These are phyloP conservation scores for Pogoniulus pusillus DNA, from an alignment of 2,797 vertebrate genomes.

Conservation along the genomic window DNA sequence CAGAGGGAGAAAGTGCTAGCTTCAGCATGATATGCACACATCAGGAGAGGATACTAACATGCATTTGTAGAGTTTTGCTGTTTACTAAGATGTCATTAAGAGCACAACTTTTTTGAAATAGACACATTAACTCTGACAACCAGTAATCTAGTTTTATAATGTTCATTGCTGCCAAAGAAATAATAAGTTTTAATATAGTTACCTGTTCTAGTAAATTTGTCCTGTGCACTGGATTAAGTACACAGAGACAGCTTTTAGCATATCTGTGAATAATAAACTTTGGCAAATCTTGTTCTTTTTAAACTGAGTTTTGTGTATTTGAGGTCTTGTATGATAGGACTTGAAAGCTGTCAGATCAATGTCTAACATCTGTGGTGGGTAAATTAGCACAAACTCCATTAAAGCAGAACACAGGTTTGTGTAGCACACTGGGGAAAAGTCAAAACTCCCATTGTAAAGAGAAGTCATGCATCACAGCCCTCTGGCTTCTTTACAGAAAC, in stretches of 20 bases:
- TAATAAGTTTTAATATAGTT: background rate
- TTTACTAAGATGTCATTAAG: background rate
- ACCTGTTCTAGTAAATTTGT: background rate
- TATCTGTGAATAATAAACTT: background rate
- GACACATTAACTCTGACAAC: background rate
- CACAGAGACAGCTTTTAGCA: background rate
- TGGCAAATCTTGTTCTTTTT: background rate
- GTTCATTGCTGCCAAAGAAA: background rate
- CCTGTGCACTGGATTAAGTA: background rate
- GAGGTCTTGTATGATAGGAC: background rate
- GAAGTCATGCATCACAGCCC: background rate
- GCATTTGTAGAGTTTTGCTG: background rate
- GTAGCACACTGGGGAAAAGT: background rate
- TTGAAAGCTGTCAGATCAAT: background rate
- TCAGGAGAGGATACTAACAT: background rate
- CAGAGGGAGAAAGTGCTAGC: background rate
- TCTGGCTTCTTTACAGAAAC: background rate
- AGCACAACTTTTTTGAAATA: background rate
- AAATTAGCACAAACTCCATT: background rate
- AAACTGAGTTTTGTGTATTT: background rate
- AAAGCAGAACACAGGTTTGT: background rate
- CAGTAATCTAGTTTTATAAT: background rate
- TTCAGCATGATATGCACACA: background rate
- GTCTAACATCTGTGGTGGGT: background rate
- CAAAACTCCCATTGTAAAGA: background rate